phyloP scores from a whole-genome alignment of 2,888 invertebrate species.

The Eilema caniola region DNA sequence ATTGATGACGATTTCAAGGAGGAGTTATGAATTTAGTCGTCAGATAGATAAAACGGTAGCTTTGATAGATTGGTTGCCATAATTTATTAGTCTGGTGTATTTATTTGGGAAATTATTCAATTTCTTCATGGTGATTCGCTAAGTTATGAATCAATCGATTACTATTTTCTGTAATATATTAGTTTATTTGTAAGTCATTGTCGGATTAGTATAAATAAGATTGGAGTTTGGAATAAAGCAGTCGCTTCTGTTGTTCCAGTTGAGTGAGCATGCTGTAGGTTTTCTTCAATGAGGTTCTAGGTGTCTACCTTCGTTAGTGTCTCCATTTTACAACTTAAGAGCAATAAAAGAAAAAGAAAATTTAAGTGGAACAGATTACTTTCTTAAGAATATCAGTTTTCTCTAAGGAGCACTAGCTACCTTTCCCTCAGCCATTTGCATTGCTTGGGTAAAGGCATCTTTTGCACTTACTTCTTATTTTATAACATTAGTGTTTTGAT shows the following conservation, averaged over 20 bases:
- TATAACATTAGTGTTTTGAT: background rate
- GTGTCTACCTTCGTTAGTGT: no score
- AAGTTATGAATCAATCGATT: slow-evolving; percentile 26
- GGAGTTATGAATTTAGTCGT: slow-evolving; percentile 45
- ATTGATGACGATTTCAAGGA: slow-evolving; percentile 51
- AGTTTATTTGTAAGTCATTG: slow-evolving; percentile 5
- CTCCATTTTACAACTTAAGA: no score
- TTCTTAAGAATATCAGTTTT: no score
- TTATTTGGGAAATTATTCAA: slow-evolving; percentile 26
- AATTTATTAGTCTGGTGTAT: slow-evolving; percentile 32
- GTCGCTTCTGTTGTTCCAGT: no score
- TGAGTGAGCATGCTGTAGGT: no score
- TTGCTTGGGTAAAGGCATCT: no score
- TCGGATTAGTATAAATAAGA: slow-evolving; percentile 7
- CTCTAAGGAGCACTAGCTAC: no score
- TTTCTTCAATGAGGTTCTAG: no score
- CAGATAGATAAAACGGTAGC: slow-evolving; percentile 48
- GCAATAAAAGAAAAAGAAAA: no score
- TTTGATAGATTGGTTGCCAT: slow-evolving; percentile 31
- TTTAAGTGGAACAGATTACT: no score
- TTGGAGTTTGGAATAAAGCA: background rate
- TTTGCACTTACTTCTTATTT: no score
- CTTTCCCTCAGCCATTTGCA: no score
- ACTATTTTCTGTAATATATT: slow-evolving; percentile 19
- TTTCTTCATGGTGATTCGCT: slow-evolving; percentile 23